Conservation (phyloP, 1,140 invertebrate species). For the Scylla paramamosain region DNA sequence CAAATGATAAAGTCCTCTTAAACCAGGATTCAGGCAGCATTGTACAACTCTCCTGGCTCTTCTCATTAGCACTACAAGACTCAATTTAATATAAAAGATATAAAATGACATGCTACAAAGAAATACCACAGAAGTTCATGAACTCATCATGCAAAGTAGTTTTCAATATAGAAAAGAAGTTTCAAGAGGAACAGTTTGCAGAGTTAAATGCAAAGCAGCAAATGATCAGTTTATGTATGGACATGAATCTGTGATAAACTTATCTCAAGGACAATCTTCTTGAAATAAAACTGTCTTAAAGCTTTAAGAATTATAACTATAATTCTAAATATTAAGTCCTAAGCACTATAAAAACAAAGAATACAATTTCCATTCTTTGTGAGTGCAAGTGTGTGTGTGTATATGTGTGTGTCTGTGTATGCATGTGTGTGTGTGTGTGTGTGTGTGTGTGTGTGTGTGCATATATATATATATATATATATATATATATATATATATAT, state of each 20-base stretch:
- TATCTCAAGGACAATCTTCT: not conserved
- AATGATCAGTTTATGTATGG: constrained; percentile 10
- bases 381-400: no score
- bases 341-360: not conserved
- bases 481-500: no score
- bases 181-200: not conserved
- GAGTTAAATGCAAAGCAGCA: constrained; percentile 19
- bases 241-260: not conserved
- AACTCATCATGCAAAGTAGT: not conserved
- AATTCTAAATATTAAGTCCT: not conserved
- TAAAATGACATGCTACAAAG: not conserved
- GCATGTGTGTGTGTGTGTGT: not conserved
- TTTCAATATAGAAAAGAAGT: not conserved
- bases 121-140: not conserved
- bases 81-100: not conserved
- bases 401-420: not conserved
- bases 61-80: not conserved
- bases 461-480: no score
- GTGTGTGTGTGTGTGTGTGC: not conserved
- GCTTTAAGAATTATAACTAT: not conserved
- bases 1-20: no score
- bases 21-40: not conserved
- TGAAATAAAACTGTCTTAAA: constrained; percentile 3
- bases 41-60: not conserved
- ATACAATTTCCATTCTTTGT: not conserved